Evolutionary conservation across 2,888 invertebrate genomes (phyloP), one percentile per base, ranked within the genome.

Genomic region (Dinocampus coccinellae): DNA sequence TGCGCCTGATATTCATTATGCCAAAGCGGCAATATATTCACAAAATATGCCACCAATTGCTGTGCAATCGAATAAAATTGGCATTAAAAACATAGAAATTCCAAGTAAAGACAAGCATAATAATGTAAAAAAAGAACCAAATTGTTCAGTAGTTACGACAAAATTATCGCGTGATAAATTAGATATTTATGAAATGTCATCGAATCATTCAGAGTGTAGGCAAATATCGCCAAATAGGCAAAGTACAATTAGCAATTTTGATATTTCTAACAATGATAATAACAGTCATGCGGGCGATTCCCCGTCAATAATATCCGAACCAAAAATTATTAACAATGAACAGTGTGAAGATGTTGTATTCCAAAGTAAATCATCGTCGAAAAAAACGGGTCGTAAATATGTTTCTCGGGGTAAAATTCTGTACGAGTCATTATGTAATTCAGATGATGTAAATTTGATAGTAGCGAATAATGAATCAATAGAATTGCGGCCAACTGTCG

Each of bases 1-100:
- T n/a, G 75, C 83, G 42, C 84, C 83, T 0, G 81, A 88, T 42
- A 75, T 81, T 2, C 86, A 88, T 69, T 85, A 81, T 39, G 80
- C 80, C 7, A 88, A 87, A 73, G 86, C 84, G 0, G 84, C 83
- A 0, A 79, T 84, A 66, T 81, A 84, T 10, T 85, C 88, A 2
- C 83, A 85, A 64, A 78, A 81, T 13, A 74, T 88, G 63, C 87
- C 88, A 2, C 86, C 88, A 1, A 80, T 82, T 0, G 70, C 80
- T 2, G 69, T 83, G 4, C 86, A 86, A n/a, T 82, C 84, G 1
- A 84, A 78, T 24, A 80, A 84, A 69, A 78, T 85, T 11, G 85
- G 85, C 7, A 78, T 85, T 1, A 82, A 82, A 52, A 76, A 76
- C 11, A 79, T 81, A 36, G 78, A 81, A 60, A 73, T 69, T 1